These are phyloP conservation scores for Cheilosia variabilis DNA, from an alignment of 2,888 invertebrate species.

Conservation along the genomic window DNA sequence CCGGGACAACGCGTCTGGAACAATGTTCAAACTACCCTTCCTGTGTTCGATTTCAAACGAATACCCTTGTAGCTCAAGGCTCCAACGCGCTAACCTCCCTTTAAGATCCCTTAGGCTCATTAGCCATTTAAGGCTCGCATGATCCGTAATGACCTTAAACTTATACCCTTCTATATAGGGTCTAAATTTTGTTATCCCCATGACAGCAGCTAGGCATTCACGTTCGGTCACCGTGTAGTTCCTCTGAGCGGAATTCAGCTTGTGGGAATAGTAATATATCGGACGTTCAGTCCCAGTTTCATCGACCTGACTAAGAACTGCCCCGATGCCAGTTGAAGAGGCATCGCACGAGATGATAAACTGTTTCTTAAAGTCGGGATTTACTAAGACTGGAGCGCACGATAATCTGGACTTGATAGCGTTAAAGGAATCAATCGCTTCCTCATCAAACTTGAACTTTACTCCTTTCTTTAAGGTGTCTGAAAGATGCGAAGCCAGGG, in stretches of 20 bases:
- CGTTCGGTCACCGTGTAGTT: background rate
- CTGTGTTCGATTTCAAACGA: no score
- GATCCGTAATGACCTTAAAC: background rate
- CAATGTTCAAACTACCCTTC: no score
- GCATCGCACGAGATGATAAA: slow-evolving; percentile 41
- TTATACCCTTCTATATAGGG: background rate
- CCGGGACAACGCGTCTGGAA: no score
- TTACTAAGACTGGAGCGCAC: slow-evolving; percentile 1
- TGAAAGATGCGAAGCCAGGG: background rate
- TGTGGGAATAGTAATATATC: slow-evolving; percentile 30
- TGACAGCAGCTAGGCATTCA: background rate
- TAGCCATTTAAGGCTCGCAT: background rate
- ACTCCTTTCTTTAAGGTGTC: background rate
- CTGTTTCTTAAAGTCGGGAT: slow-evolving; percentile 8
- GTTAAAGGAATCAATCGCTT: slow-evolving; percentile 5
- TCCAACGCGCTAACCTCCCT: no score
- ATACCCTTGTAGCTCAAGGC: no score
- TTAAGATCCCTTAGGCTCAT: no score
- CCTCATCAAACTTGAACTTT: background rate
- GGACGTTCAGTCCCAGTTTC: slow-evolving; percentile 22
- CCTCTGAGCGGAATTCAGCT: slow-evolving; percentile 39
- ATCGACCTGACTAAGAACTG: slow-evolving; percentile 39
- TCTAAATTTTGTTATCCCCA: background rate
- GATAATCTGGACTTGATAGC: slow-evolving; percentile 8
- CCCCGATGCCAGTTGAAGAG: slow-evolving; percentile 16